phyloP scores from a whole-genome alignment of 2,113 vertebrate genomes.

The Antennarius striatus region DNA sequence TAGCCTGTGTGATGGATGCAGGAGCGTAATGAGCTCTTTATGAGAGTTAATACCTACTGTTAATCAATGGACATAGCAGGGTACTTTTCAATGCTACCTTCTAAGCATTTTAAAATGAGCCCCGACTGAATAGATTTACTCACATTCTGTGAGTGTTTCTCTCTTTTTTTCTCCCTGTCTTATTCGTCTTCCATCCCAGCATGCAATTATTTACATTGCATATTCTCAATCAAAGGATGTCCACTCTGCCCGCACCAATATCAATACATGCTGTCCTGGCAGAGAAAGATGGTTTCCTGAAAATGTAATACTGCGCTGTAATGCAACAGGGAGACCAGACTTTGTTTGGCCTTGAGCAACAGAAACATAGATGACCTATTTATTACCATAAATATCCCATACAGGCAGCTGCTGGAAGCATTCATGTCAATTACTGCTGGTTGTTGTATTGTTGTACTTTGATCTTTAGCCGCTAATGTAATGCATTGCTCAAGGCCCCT shows the following conservation, averaged over 20 bases:
- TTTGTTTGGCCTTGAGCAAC: slow-evolving; percentile 41
- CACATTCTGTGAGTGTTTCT: slow-evolving; percentile 52
- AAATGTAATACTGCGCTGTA: slow-evolving; percentile 37
- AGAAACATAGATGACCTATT: slow-evolving; percentile 60
- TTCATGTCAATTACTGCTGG: slow-evolving; percentile 64
- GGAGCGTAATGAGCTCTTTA: slow-evolving; percentile 88
- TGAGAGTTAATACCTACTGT: slow-evolving; percentile 90
- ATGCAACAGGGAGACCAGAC: slow-evolving; percentile 55
- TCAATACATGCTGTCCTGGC: slow-evolving; percentile 35
- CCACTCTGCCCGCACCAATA: slow-evolving; percentile 22
- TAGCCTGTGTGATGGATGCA: slow-evolving; percentile 83
- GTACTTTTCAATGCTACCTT: slow-evolving; percentile 89
- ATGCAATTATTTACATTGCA: slow-evolving; percentile 60
- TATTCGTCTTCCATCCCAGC: slow-evolving; percentile 38
- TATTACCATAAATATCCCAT: slow-evolving; percentile 69
- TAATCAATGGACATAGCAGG: slow-evolving; percentile 93
- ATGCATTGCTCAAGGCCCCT: slow-evolving; percentile 55
- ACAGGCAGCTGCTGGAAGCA: slow-evolving; percentile 57
- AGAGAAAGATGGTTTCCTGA: slow-evolving; percentile 32
- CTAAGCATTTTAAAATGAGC: slow-evolving; percentile 91
- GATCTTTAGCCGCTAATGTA: slow-evolving; percentile 64
- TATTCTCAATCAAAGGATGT: slow-evolving; percentile 42
- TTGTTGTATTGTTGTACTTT: slow-evolving; percentile 68
- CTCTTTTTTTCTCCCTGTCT: slow-evolving; percentile 14
- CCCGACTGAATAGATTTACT: slow-evolving; percentile 91